These are phyloP conservation scores for Austrolebias charrua DNA, from an alignment of 2,797 vertebrate species.

Conservation along the genomic window DNA sequence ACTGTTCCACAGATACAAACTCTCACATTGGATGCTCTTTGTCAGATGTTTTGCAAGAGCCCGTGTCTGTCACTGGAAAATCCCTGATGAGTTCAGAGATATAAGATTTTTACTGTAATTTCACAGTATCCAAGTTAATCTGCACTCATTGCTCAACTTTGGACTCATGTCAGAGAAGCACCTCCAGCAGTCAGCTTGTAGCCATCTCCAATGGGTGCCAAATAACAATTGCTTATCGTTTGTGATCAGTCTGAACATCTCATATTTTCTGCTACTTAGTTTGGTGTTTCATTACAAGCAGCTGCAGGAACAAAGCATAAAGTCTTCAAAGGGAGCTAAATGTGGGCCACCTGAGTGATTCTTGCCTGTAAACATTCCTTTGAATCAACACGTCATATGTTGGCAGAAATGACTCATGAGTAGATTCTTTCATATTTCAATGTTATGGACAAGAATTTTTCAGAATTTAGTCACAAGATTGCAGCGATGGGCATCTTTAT, in stretches of 20 bases:
- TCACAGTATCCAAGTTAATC: constrained; percentile 21
- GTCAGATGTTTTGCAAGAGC: too few species aligned
- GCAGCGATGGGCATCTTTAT: constrained; percentile 15
- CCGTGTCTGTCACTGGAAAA: background rate
- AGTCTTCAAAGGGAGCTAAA: constrained; percentile 53
- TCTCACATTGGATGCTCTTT: background rate
- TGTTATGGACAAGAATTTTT: constrained; percentile 19
- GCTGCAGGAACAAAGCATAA: constrained; percentile 57
- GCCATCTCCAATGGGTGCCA: constrained; percentile 15
- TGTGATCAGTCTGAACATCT: constrained; percentile 49
- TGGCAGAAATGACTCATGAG: constrained; percentile 51
- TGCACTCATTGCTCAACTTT: constrained; percentile 11
- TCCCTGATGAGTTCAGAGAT: constrained; percentile 1
- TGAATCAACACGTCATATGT: constrained; percentile 48
- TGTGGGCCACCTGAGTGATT: constrained; percentile 57
- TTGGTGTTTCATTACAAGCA: constrained; percentile 49
- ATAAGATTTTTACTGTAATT: constrained; percentile 5
- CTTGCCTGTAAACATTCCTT: constrained; percentile 44
- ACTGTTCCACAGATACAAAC: background rate
- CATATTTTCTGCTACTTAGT: constrained; percentile 43
- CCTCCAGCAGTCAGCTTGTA: constrained; percentile 27
- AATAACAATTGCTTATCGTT: constrained; percentile 33
- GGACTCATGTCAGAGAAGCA: constrained; percentile 12
- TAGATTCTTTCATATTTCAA: constrained; percentile 18
- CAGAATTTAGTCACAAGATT: constrained; percentile 12